A percentile compares a stretch with the other conserved stretches of the same genome.
These are phyloP conservation scores for Cremastinae sp. DNA, from an alignment of 2,888 invertebrate genomes.

Conservation along the genomic window DNA sequence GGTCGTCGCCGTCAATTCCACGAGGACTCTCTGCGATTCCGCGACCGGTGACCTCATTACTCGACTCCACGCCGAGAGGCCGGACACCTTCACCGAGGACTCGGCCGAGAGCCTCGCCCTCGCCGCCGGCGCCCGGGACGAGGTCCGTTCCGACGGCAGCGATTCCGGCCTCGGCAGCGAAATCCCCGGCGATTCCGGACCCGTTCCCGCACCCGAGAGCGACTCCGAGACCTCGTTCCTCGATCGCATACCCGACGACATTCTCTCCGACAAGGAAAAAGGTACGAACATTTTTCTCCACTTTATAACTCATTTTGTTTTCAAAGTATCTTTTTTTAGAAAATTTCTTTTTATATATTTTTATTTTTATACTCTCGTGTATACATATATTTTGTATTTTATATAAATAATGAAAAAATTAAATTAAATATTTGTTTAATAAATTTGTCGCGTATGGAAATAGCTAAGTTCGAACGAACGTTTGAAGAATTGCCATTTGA, in stretches of 20 bases:
- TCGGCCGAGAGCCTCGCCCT: conserved; percentile 77
- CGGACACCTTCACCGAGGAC: conserved; percentile 77
- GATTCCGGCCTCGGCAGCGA: conserved; percentile 92
- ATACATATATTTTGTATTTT: too few species aligned
- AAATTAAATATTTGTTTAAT: too few species aligned
- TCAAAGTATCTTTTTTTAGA: not conserved
- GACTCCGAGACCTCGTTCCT: conserved; percentile 82
- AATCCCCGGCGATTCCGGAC: conserved; percentile 83
- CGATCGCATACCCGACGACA: conserved; percentile 80
- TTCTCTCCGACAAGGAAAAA: conserved; percentile 77
- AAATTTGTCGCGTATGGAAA: too few species aligned
- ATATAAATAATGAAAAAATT: too few species aligned
- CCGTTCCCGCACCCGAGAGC: conserved; percentile 78
- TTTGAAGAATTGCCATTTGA: too few species aligned
- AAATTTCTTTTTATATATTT: too few species aligned
- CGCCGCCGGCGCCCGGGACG: conserved; percentile 74
- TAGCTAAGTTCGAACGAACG: too few species aligned
- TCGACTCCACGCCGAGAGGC: conserved; percentile 74
- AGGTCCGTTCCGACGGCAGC: conserved; percentile 88
- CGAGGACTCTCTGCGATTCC: conserved; percentile 58
- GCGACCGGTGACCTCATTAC: conserved; percentile 71
- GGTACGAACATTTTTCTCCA: too few species aligned
- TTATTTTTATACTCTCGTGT: too few species aligned
- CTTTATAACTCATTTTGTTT: conserved; percentile 2
- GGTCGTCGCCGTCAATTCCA: conserved; percentile 61